Evolutionary conservation across 2,797 vertebrate genomes (phyloP), one percentile per base, ranked within the genome.

Genomic region (Dicrostonyx torquatus): DNA sequence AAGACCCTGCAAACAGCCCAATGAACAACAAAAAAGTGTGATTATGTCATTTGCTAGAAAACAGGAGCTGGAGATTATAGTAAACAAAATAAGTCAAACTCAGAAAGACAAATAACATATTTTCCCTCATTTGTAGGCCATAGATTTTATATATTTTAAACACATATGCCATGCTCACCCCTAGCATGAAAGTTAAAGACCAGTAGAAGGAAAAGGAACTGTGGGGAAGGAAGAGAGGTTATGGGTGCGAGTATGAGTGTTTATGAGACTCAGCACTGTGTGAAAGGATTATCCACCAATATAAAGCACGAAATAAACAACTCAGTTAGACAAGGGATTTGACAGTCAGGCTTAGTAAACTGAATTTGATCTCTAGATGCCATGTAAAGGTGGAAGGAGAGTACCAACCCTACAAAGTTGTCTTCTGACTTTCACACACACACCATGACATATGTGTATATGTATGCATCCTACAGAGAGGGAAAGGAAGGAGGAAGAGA

Each of bases 401-500:
- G 29, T 50, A 8, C 72, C 40, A 43, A 24, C 26, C 5, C 40
- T 77, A 50, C 45, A 50, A 50, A 77, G 17, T 5, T 50, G 31
- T 50, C 45, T 31, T 77, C 29, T 50, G 15, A 77, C 29, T 31
- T 77, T 77, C 75, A 50, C 45, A 48, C 43, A 48, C 75, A 29
- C 72, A 77, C 29, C n/a, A 48, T 77, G 75, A 14, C 73, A 29
- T 77, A 18, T 50, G 45, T 77, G 8, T 50, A 11, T 50, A 77
- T 50, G 34, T 5, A 34, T 9, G 29, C 12, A 75, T 29, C 43
- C 43, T 76, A 4, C 14, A 76, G 31, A n/a, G 24, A 10, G 3
- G 13, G 3, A 1, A 15, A 17, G 53, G 12, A 40, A 13, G 3
- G 3, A 8, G 20, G 6, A 1, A 43, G 14, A 2, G 0, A 29